A percentile compares a stretch with the other conserved stretches of the same genome.
phyloP scores from a whole-genome alignment of 2,797 vertebrate species.

The Oryzias dopingdopingensis region DNA sequence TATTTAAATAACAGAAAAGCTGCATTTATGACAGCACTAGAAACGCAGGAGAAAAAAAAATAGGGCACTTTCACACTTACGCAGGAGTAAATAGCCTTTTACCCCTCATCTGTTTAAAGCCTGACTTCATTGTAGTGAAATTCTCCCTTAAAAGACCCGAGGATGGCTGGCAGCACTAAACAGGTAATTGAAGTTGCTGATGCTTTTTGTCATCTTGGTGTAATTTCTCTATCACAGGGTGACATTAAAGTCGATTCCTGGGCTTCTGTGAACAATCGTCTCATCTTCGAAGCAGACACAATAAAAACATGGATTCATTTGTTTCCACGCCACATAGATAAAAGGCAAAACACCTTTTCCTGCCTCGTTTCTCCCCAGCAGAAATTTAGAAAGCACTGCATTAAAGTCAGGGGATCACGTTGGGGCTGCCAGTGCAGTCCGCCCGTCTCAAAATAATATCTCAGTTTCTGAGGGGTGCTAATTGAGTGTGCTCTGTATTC shows the following conservation, averaged over 20 bases:
- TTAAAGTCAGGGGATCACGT: slow-evolving; percentile 46
- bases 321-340: slow-evolving; percentile 57
- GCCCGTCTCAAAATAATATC: slow-evolving; percentile 52
- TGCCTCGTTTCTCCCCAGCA: slow-evolving; percentile 28
- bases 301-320: slow-evolving; percentile 65
- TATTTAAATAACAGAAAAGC: background rate
- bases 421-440: slow-evolving; percentile 17
- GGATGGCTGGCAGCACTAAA: slow-evolving; percentile 48
- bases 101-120: slow-evolving; percentile 46
- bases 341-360: slow-evolving; percentile 25
- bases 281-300: slow-evolving; percentile 55
- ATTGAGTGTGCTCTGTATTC: slow-evolving; percentile 70
- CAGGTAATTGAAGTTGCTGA: slow-evolving; percentile 70
- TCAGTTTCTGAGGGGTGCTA: slow-evolving; percentile 58
- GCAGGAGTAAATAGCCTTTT: slow-evolving; percentile 37
- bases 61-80: slow-evolving; percentile 20
- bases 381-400: slow-evolving; percentile 38
- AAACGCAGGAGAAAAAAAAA: slow-evolving; percentile 5
- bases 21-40: background rate
- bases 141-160: slow-evolving; percentile 63
- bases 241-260: slow-evolving; percentile 69
- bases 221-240: slow-evolving; percentile 76
- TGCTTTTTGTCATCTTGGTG: slow-evolving; percentile 67
- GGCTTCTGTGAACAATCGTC: slow-evolving; percentile 65
- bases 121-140: slow-evolving; percentile 48